Percentiles rank a stretch among this genome's conserved stretches.
Evolutionary conservation across 1,140 invertebrate species (phyloP).

Genomic region (Lepidurus couesii): DNA sequence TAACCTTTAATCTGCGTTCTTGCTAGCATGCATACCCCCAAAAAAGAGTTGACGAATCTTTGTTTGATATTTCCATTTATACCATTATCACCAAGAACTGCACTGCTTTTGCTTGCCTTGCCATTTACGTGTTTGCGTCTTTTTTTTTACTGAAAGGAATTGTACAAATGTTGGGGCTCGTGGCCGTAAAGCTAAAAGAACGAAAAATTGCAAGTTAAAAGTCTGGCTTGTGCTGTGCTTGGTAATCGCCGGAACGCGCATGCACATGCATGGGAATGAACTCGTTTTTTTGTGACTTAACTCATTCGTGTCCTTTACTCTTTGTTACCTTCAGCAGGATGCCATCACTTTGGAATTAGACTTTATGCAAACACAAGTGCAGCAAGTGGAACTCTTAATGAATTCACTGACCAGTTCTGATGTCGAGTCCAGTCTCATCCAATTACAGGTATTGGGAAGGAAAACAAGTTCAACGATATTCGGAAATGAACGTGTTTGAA

Average conservation of each 20-base stretch:
- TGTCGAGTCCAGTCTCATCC: background rate
- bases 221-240: background rate
- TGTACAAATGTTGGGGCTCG: background rate
- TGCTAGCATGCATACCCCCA: no score
- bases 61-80: no score
- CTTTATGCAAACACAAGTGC: slow-evolving; percentile 12
- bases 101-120: slow-evolving; percentile 5
- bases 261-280: background rate
- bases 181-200: background rate
- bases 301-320: background rate
- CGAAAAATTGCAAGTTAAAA: background rate
- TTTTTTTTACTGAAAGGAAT: background rate
- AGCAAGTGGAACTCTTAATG: slow-evolving; percentile 27
- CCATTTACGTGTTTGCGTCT: background rate
- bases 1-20: no score
- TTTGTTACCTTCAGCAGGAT: background rate
- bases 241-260: background rate
- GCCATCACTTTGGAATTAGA: slow-evolving; percentile 14
- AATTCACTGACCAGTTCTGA: background rate
- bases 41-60: no score
- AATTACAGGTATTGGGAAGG: slow-evolving; percentile 41
- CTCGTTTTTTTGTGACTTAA: background rate
- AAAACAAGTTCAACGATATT: no score
- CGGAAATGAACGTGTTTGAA: background rate
- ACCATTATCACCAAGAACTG: background rate